Base-by-base conservation (phyloP, 2,113 vertebrate species). In the Erythrocebus patas region DNA sequence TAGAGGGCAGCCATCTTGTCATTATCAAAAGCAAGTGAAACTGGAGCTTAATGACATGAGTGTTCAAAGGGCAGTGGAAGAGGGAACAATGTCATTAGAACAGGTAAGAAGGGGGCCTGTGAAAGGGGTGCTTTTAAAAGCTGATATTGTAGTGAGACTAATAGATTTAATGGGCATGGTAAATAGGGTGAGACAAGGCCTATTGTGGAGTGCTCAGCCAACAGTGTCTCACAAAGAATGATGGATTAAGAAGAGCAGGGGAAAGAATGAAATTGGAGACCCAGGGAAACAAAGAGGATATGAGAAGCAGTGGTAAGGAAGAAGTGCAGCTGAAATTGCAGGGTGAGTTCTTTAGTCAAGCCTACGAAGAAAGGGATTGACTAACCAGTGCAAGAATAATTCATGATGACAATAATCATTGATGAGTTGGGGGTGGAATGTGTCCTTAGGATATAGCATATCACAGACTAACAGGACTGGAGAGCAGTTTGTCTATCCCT, bases 91-190 rank as follows among this genome's bases (percentile, higher is more conserved):
- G 91, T 91, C 86, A 79, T 64, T 61, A 96, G 86, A 97, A 91
- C 57, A 97, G 96, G 90, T 97, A 97, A 87, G 72, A 97, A 98
- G 96, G 97, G 35, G 95, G 79, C 79, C 95, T 70, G 27, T 94
- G 91, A 97, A 97, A 97, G 95, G 93, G 83, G 95, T 93, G 82
- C 64, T 97, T 97, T 92, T 88, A 88, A 97, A 96, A 94, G 92
- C 95, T 10, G 68, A 97, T 98, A 96, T 72, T 79, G 93, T 50
- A 92, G 95, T 66, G 95, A 96, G 85, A 97, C 97, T 97, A 98
- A 98, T 96, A 98, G 98, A 97, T 91, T 98, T 92, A 98, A 97
- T 96, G 92, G 86, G 95, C 97, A 93, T 95, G 73, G 76, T 95
- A 96, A 98, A 97, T 93, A 93, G 59, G 94, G 89, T 91, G 97